Evolutionary conservation across 1,140 invertebrate species (phyloP).

Genomic region (Eriosoma lanigerum): DNA sequence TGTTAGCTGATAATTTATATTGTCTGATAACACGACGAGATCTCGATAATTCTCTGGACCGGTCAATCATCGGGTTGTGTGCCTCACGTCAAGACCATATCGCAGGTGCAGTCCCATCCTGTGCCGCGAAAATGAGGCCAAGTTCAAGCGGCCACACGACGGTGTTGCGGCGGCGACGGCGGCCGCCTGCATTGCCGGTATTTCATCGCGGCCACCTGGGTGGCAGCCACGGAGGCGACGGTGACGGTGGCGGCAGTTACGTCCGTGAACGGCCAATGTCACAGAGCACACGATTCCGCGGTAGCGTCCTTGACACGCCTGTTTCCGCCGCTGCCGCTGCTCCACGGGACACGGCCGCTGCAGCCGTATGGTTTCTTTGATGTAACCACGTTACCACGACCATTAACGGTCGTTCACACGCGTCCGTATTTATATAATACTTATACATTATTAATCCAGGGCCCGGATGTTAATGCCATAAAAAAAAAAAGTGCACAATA

Average conservation of each 20-base stretch:
- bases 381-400: background rate
- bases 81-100: no score
- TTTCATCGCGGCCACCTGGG: no score
- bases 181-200: slow-evolving; percentile 31
- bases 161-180: background rate
- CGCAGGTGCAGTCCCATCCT: no score
- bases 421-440: background rate
- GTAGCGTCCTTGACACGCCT: slow-evolving; percentile 47
- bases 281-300: slow-evolving; percentile 32
- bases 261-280: slow-evolving; percentile 50
- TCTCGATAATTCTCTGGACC: no score
- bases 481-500: no score
- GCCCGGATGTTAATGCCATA: no score
- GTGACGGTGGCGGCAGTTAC: background rate
- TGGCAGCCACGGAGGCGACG: background rate
- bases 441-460: no score
- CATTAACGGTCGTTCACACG: slow-evolving; percentile 35
- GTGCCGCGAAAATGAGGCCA: slow-evolving; percentile 20
- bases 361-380: background rate
- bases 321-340: background rate
- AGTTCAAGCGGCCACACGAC: background rate
- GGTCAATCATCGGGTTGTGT: no score
- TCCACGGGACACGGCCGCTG: background rate
- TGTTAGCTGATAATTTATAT: no score
- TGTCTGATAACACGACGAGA: no score